These are phyloP conservation scores for Pammene fasciana DNA, from an alignment of 2,888 invertebrate species.

Conservation along the genomic window DNA sequence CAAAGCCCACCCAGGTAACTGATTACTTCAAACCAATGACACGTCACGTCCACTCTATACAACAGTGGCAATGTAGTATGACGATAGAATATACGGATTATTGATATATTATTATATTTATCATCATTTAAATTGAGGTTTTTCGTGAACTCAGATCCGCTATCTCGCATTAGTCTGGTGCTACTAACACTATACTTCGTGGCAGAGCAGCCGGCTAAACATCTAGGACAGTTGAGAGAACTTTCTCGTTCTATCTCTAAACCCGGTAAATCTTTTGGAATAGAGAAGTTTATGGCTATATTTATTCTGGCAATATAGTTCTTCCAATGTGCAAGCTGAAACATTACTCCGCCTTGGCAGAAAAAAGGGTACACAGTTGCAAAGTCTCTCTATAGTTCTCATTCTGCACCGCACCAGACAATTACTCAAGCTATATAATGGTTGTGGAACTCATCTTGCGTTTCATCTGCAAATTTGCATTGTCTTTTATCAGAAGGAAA, in stretches of 20 bases:
- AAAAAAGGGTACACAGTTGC: slow-evolving; percentile 65
- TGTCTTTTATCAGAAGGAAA: slow-evolving; percentile 52
- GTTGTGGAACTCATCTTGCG: slow-evolving; percentile 42
- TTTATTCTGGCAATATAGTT: slow-evolving; percentile 33
- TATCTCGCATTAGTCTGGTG: slow-evolving; percentile 16
- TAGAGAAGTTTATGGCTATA: slow-evolving; percentile 36
- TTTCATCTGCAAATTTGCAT: slow-evolving; percentile 72
- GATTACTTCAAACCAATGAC: slow-evolving; percentile 29
- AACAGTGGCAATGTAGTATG: slow-evolving; percentile 24
- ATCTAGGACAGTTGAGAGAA: slow-evolving; percentile 32
- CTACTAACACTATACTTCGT: slow-evolving; percentile 18
- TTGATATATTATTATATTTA: slow-evolving; percentile 20
- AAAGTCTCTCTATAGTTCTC: slow-evolving; percentile 57
- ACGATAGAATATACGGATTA: slow-evolving; percentile 22
- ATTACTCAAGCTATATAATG: slow-evolving; percentile 65
- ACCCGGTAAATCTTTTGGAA: slow-evolving; percentile 36
- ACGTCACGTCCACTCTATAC: slow-evolving; percentile 34
- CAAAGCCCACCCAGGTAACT: slow-evolving; percentile 38
- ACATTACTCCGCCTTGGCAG: slow-evolving; percentile 48
- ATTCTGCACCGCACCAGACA: slow-evolving; percentile 66
- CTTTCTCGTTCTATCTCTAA: slow-evolving; percentile 38
- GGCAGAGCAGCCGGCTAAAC: slow-evolving; percentile 25
- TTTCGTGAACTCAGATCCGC: not conserved
- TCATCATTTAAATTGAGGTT: slow-evolving; percentile 16
- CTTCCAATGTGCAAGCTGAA: slow-evolving; percentile 38